Percentiles rank a stretch among this genome's conserved stretches.
phyloP scores from a whole-genome alignment of 2,888 invertebrate species.

The Gortyna flavago region DNA sequence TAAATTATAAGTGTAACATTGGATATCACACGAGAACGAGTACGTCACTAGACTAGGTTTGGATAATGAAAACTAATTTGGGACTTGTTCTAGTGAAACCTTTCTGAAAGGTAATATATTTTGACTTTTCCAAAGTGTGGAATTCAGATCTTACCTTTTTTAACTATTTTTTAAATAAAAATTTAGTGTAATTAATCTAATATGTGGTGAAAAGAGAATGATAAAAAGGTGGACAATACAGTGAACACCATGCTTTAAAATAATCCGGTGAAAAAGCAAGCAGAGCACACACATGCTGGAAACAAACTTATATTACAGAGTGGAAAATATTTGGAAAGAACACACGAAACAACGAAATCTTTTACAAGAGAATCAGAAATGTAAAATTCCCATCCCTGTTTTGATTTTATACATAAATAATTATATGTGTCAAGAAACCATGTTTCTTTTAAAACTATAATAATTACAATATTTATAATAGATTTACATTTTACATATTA shows the following conservation, averaged over 20 bases:
- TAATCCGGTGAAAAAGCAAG: constrained; percentile 69
- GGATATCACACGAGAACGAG: neutral
- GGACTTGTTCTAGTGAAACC: constrained; percentile 19
- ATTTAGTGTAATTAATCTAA: constrained; percentile 30
- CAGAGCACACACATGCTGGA: constrained; percentile 69
- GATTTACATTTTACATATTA: constrained; percentile 1
- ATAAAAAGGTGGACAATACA: constrained; percentile 46
- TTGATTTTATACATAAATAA: constrained; percentile 50
- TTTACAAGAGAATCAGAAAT: constrained; percentile 14
- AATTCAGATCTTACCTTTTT: constrained; percentile 46
- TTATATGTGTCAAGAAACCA: neutral
- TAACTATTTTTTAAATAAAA: neutral
- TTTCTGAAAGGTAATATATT: neutral
- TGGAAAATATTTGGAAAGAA: constrained; percentile 34
- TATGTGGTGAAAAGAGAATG: constrained; percentile 51
- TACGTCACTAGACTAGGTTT: constrained; percentile 5
- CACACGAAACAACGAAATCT: constrained; percentile 15
- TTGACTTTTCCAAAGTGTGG: neutral
- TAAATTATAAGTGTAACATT: constrained; percentile 8
- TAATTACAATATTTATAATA: constrained; percentile 28
- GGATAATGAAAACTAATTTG: constrained; percentile 13
- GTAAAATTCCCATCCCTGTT: constrained; percentile 20
- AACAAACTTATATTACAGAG: constrained; percentile 44
- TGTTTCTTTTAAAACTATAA: constrained; percentile 15
- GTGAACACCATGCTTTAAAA: constrained; percentile 62